Conservation (phyloP, 1,140 invertebrate genomes). For the Drosophila teissieri region DNA sequence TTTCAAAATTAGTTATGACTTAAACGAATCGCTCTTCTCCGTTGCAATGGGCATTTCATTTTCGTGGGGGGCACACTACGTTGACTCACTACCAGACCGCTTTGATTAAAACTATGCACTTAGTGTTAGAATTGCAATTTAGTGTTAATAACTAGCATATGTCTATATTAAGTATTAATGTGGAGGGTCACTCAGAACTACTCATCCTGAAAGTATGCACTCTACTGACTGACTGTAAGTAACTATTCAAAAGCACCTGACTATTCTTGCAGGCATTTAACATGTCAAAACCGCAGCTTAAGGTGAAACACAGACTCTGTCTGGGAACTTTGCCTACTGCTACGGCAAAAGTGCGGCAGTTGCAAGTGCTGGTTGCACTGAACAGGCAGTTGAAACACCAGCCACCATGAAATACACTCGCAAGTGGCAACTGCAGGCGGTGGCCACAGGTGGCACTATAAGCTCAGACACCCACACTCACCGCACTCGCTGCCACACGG, state of each 20-base stretch:
- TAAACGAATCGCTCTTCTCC: slow-evolving; percentile 25
- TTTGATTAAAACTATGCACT: slow-evolving; percentile 16
- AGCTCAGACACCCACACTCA: slow-evolving; percentile 10
- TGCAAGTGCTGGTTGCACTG: slow-evolving; percentile 16
- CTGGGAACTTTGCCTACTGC: slow-evolving; percentile 19
- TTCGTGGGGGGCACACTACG: slow-evolving; percentile 1
- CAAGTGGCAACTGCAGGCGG: slow-evolving; percentile 4
- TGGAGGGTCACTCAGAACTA: not conserved
- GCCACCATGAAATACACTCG: too few relatives aligned
- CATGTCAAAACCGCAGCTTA: slow-evolving; percentile 58
- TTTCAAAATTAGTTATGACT: slow-evolving; percentile 64
- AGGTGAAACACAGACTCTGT: slow-evolving; percentile 34
- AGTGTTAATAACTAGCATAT: too few relatives aligned
- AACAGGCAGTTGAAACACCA: not conserved
- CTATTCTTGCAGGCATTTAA: slow-evolving; percentile 25
- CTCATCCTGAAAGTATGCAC: slow-evolving; percentile 61
- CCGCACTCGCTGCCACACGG: not conserved
- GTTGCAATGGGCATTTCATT: not conserved
- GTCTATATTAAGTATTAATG: not conserved
- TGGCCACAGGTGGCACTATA: slow-evolving; percentile 6
- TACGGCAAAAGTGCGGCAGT: slow-evolving; percentile 2
- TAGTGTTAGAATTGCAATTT: too few relatives aligned
- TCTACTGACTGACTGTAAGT: not conserved
- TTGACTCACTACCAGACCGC: slow-evolving; percentile 51
- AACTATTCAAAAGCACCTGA: not conserved